Percentiles rank a stretch among this genome's conserved stretches.
Conservation (phyloP, 2,797 vertebrate species). For the Galagoides demidoff region DNA sequence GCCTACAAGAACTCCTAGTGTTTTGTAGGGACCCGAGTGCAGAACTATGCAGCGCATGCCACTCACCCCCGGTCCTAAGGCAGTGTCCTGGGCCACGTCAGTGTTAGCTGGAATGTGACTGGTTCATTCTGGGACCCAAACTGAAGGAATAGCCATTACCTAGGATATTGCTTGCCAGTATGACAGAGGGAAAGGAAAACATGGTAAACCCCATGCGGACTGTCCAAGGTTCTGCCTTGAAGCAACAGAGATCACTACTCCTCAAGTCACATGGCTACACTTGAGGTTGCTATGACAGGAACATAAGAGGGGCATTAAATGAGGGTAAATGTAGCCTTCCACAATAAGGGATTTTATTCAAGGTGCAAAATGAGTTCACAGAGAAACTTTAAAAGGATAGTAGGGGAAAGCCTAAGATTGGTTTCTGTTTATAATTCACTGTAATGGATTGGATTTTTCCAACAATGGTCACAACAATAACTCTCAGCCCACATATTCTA, state of each 20-base stretch:
- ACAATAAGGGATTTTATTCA: not conserved
- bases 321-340: not conserved
- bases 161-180: not conserved
- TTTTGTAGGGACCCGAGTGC: not conserved
- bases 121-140: not conserved
- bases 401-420: not conserved
- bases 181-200: not conserved
- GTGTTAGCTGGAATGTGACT: not conserved
- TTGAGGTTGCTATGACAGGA: not conserved
- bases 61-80: not conserved
- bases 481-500: not conserved
- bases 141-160: not conserved
- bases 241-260: not conserved
- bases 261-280: not conserved
- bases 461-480: not conserved
- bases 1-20: not conserved
- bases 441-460: not conserved
- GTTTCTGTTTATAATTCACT: not conserved
- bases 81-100: not conserved
- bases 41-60: not conserved
- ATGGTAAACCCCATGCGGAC: not conserved
- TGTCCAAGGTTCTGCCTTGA: not conserved
- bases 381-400: not conserved
- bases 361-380: not conserved
- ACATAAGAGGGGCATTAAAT: not conserved